These are phyloP conservation scores for Podargus strigoides DNA, from an alignment of 2,797 vertebrate genomes.

Conservation along the genomic window DNA sequence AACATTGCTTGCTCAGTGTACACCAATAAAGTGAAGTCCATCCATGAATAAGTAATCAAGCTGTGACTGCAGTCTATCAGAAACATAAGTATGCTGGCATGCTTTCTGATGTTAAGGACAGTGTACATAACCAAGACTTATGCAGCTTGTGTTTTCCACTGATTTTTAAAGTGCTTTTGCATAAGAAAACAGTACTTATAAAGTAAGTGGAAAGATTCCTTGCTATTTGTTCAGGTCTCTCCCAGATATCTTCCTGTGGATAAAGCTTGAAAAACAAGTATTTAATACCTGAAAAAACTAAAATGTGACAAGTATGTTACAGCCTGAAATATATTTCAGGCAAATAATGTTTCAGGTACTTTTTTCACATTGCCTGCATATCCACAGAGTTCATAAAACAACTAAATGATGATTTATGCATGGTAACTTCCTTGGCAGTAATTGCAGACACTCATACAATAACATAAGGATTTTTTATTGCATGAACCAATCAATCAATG, in stretches of 20 bases:
- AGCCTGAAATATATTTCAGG: neutral
- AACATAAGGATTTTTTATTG: neutral
- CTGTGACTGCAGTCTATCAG: neutral
- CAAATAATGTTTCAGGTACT: neutral
- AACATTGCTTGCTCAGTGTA: neutral
- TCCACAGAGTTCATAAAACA: neutral
- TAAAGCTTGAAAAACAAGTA: neutral
- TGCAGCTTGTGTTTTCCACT: neutral
- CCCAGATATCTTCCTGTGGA: neutral
- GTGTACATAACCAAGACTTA: neutral
- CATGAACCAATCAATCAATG: neutral
- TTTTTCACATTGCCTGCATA: neutral
- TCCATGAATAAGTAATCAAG: neutral
- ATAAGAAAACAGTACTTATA: neutral
- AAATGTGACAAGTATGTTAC: neutral
- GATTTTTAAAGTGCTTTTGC: neutral
- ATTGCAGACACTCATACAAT: neutral
- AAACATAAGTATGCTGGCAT: neutral
- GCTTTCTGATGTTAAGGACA: neutral
- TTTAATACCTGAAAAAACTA: neutral
- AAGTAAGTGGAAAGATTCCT: neutral
- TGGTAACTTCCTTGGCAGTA: neutral
- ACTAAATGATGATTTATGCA: neutral
- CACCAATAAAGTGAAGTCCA: neutral
- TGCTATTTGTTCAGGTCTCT: neutral